Percentiles rank a stretch among this genome's conserved stretches.
These are phyloP conservation scores for Thinocorus orbignyianus DNA, from an alignment of 2,113 vertebrate genomes.

Conservation along the genomic window DNA sequence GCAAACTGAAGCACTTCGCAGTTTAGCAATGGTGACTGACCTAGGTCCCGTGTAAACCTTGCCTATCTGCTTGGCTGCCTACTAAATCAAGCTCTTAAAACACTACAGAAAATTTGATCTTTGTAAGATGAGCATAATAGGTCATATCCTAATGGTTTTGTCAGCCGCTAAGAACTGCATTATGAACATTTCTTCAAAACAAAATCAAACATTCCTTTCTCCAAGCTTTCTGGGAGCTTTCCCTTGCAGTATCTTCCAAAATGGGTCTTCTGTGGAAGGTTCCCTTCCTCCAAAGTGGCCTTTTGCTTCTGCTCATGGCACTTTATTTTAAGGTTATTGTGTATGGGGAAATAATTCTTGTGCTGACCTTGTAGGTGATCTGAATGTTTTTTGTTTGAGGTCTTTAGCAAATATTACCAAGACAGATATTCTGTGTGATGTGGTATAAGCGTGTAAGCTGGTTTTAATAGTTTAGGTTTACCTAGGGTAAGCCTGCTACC, in stretches of 20 bases:
- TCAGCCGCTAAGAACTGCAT: neutral
- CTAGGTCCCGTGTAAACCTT: neutral
- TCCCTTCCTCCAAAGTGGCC: neutral
- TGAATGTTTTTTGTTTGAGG: neutral
- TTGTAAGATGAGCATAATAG: fast-evolving
- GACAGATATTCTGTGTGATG: neutral
- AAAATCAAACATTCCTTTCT: neutral
- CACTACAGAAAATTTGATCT: neutral
- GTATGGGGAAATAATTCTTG: neutral
- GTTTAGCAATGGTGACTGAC: neutral
- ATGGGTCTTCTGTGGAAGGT: neutral
- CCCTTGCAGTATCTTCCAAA: neutral
- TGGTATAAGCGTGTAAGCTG: neutral
- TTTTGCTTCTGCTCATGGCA: neutral
- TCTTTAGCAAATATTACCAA: neutral
- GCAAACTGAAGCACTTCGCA: neutral
- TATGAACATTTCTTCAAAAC: neutral
- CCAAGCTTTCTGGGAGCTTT: neutral
- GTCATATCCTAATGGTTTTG: neutral
- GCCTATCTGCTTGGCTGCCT: neutral
- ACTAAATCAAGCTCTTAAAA: neutral
- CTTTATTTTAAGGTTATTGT: neutral
- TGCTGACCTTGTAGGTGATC: neutral
- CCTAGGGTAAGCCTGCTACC: neutral
- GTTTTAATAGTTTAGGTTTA: neutral